These are phyloP conservation scores for Ichneumoninae sp. DNA, from an alignment of 2,888 invertebrate species.

Conservation along the genomic window DNA sequence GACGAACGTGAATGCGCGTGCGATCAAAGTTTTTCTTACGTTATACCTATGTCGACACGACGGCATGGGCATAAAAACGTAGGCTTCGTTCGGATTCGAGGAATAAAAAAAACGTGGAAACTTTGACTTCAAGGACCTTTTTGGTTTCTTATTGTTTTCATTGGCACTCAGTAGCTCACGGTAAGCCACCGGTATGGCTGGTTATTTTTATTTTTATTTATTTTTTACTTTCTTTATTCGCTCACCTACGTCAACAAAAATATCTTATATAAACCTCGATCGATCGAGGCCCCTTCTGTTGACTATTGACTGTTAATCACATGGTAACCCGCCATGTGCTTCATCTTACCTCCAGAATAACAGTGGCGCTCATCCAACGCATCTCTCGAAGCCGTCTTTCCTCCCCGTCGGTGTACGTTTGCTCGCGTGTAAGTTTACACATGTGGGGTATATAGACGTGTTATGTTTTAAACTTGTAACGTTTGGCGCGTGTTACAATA, in stretches of 20 bases:
- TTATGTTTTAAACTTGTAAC: too few species aligned
- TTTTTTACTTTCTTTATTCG: background rate
- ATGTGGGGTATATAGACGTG: too few species aligned
- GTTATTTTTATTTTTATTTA: background rate
- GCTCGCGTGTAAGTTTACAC: too few species aligned
- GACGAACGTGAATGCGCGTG: slow-evolving; percentile 15
- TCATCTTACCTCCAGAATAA: too few species aligned
- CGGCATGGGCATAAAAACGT: slow-evolving; percentile 11
- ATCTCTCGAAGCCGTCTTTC: too few species aligned
- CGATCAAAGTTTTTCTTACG: slow-evolving; percentile 33
- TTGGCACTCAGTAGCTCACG: background rate
- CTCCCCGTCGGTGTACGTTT: too few species aligned
- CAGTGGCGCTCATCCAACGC: too few species aligned
- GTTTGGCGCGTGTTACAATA: too few species aligned
- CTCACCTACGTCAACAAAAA: slow-evolving; percentile 4
- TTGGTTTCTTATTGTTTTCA: background rate
- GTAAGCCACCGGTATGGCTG: background rate
- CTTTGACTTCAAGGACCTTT: background rate
- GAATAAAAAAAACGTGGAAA: background rate
- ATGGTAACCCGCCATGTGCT: too few species aligned
- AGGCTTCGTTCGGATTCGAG: slow-evolving; percentile 10
- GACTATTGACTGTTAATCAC: too few species aligned
- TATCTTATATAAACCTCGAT: background rate
- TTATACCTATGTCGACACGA: slow-evolving; percentile 40
- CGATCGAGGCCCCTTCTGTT: too few species aligned